Evolutionary conservation across 2,113 vertebrate genomes (phyloP).

Genomic region (Psammodynastes pulverulentus): DNA sequence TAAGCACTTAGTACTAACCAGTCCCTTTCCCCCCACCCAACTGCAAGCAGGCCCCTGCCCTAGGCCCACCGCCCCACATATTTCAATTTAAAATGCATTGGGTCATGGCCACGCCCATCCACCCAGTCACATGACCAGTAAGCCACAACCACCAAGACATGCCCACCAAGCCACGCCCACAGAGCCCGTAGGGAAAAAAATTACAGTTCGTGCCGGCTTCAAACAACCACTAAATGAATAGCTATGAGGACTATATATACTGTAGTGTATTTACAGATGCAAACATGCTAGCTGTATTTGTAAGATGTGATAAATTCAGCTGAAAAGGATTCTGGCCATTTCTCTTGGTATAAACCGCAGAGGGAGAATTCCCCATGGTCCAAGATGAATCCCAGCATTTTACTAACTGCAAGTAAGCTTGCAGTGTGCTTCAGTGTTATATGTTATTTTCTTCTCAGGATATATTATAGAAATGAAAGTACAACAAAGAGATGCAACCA

Average conservation of each 20-base stretch:
- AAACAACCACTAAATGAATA: neutral
- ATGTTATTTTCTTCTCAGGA: neutral
- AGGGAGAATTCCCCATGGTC: neutral
- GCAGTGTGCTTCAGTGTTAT: neutral
- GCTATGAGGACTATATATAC: neutral
- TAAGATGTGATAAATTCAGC: neutral
- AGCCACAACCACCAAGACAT: no score
- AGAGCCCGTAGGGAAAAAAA: no score
- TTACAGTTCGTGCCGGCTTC: no score
- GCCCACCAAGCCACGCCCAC: no score
- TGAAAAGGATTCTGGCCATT: neutral
- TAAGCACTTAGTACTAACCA: no score
- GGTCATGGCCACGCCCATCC: no score
- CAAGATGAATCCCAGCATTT: neutral
- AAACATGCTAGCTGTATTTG: neutral
- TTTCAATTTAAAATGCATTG: no score
- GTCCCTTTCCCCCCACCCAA: no score
- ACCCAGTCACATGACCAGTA: no score
- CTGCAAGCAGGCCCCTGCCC: no score
- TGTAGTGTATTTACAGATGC: neutral
- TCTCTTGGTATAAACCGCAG: neutral
- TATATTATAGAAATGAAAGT: neutral
- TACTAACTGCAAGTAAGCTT: neutral
- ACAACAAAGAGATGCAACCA: neutral
- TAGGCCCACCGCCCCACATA: no score